A percentile compares a stretch with the other conserved stretches of the same genome.
Evolutionary conservation across 2,797 vertebrate genomes (phyloP).

Genomic region (Xiphophorus birchmanni): DNA sequence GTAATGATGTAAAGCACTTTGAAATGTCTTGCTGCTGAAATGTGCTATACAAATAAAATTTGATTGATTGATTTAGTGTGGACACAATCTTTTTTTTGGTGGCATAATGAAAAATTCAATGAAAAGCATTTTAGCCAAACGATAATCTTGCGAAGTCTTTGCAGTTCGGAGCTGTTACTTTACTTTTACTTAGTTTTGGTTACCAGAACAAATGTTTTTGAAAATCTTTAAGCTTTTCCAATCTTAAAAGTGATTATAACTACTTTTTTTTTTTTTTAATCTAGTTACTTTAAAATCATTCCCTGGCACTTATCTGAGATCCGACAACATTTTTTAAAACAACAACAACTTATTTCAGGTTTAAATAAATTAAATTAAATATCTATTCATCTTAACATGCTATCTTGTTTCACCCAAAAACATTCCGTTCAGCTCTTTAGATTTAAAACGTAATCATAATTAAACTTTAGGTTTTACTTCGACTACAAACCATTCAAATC

Average conservation of each 20-base stretch:
- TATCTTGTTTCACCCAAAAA: background rate
- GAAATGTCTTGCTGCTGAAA: too few species aligned
- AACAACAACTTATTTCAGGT: background rate
- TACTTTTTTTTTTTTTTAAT: background rate
- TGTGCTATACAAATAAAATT: too few species aligned
- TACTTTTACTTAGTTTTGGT: background rate
- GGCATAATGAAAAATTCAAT: background rate
- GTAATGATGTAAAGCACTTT: too few species aligned
- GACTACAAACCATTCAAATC: background rate
- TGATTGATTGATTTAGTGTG: background rate
- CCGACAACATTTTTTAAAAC: background rate
- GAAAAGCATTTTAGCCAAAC: background rate
- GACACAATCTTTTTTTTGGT: background rate
- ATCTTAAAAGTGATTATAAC: background rate
- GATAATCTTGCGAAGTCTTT: background rate
- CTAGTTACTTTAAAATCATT: background rate
- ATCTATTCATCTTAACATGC: background rate
- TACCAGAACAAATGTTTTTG: background rate
- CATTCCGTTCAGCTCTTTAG: background rate
- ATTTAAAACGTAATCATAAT: too few species aligned
- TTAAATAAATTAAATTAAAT: conserved; percentile 1
- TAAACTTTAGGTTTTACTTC: background rate
- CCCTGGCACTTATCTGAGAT: background rate
- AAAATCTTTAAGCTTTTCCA: background rate
- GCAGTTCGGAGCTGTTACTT: background rate